phyloP scores from a whole-genome alignment of 2,888 invertebrate genomes.

The Drosophila testacea region DNA sequence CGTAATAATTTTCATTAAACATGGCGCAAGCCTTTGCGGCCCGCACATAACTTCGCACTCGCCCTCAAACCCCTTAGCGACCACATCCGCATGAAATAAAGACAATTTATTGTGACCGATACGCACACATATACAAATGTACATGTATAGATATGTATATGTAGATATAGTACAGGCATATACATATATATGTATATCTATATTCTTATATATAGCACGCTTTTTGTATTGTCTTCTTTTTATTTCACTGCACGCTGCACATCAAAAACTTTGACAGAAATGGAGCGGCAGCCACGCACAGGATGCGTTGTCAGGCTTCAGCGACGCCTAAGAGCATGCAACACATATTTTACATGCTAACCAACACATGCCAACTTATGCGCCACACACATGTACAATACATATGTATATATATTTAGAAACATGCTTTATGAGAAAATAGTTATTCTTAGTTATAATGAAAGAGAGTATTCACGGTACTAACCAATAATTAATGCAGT shows the following conservation, averaged over 20 bases:
- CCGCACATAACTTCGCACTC: conserved; percentile 37
- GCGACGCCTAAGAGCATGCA: conserved; percentile 52
- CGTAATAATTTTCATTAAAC: conserved; percentile 81
- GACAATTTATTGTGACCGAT: conserved; percentile 76
- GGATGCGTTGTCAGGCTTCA: conserved; percentile 48
- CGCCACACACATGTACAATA: conserved; percentile 3
- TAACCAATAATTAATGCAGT: conserved; percentile 25
- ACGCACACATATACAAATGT: conserved; percentile 49
- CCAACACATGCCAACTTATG: conserved; percentile 27
- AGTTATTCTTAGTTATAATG: conserved; percentile 29
- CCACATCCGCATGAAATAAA: conserved; percentile 68
- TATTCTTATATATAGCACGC: conserved; percentile 33
- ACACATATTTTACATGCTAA: conserved; percentile 44
- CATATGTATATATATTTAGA: not conserved
- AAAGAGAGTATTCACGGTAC: not conserved
- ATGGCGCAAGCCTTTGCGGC: conserved; percentile 67
- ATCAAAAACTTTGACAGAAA: conserved; percentile 76
- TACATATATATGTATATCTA: conserved; percentile 15
- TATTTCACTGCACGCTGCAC: conserved; percentile 45
- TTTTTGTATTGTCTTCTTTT: conserved; percentile 48
- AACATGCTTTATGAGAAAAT: not conserved
- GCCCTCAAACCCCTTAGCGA: conserved; percentile 25
- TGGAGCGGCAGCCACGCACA: conserved; percentile 69
- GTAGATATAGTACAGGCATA: conserved; percentile 1
- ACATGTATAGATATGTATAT: conserved; percentile 18